These are phyloP conservation scores for Chlamydotis undulata DNA, from an alignment of 2,113 vertebrate species.

Conservation along the genomic window DNA sequence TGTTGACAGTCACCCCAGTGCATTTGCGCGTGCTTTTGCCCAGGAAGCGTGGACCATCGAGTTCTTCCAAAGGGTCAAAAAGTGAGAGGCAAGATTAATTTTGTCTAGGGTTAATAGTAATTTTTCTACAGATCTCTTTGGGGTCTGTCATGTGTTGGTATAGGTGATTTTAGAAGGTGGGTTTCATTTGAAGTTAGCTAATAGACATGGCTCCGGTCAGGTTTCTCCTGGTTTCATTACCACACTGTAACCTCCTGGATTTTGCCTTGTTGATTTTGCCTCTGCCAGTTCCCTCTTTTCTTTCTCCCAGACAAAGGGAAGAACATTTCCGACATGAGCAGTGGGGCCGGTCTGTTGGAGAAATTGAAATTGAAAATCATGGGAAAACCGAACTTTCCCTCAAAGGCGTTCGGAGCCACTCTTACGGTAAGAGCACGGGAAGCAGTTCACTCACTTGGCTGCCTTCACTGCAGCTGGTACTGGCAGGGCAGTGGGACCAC, in stretches of 20 bases:
- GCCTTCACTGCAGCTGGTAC: rapidly evolving
- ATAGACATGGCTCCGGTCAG: background rate
- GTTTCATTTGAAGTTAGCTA: background rate
- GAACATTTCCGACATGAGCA: slow-evolving; percentile 45
- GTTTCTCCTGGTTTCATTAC: background rate
- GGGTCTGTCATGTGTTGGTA: background rate
- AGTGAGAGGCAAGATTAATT: slow-evolving; percentile 5
- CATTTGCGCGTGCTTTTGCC: slow-evolving; percentile 26
- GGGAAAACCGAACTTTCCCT: background rate
- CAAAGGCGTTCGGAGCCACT: slow-evolving; percentile 50
- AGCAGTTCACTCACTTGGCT: background rate
- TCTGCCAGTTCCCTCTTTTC: background rate
- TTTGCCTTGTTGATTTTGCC: background rate
- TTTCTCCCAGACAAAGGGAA: background rate
- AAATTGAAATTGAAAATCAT: slow-evolving; percentile 21
- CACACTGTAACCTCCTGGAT: background rate
- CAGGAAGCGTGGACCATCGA: background rate
- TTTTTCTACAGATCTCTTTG: background rate
- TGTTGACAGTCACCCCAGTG: slow-evolving; percentile 22
- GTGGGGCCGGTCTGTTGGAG: slow-evolving; percentile 32
- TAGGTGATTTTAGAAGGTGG: background rate
- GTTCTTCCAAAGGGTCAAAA: slow-evolving; percentile 52
- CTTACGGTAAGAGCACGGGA: background rate
- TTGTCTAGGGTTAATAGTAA: background rate
- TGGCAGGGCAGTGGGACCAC: background rate